These are phyloP conservation scores for Pristionchus arcanus DNA, from an alignment of 2,888 invertebrate species.

Conservation along the genomic window DNA sequence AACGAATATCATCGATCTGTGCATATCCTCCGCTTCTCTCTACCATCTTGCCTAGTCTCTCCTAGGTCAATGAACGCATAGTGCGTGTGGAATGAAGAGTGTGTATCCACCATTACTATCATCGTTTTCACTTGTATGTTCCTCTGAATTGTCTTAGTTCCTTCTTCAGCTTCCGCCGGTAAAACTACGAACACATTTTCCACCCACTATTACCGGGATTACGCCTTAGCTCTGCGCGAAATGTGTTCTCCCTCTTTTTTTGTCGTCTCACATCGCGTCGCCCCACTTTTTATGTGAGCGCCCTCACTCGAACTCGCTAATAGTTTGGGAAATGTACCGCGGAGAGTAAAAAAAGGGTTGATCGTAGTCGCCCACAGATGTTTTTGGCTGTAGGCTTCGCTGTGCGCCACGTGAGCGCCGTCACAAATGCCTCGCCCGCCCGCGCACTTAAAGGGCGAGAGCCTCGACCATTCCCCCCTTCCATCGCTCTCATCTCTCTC, in stretches of 20 bases:
- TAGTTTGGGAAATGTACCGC: neutral
- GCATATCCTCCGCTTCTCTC: too few relatives aligned
- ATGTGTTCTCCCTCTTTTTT: neutral
- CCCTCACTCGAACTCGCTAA: slow-evolving; percentile 10
- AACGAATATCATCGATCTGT: too few relatives aligned
- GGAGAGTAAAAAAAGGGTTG: neutral
- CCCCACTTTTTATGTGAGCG: slow-evolving; percentile 8
- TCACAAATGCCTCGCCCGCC: neutral
- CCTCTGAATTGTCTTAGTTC: neutral
- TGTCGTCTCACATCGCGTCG: neutral
- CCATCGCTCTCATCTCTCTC: neutral
- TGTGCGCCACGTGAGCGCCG: slow-evolving; percentile 36
- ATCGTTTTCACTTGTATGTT: neutral
- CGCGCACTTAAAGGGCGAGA: slow-evolving; percentile 49
- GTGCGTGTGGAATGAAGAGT: neutral
- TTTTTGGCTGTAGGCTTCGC: neutral
- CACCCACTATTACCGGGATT: neutral
- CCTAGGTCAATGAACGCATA: neutral
- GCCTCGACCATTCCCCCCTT: slow-evolving; percentile 49
- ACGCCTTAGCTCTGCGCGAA: neutral
- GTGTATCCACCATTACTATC: neutral
- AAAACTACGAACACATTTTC: neutral
- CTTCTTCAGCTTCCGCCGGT: too few relatives aligned
- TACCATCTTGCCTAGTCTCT: neutral
- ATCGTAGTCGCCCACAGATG: neutral